Conservation (phyloP, 2,113 vertebrate species). For the Myotis brandtii region DNA sequence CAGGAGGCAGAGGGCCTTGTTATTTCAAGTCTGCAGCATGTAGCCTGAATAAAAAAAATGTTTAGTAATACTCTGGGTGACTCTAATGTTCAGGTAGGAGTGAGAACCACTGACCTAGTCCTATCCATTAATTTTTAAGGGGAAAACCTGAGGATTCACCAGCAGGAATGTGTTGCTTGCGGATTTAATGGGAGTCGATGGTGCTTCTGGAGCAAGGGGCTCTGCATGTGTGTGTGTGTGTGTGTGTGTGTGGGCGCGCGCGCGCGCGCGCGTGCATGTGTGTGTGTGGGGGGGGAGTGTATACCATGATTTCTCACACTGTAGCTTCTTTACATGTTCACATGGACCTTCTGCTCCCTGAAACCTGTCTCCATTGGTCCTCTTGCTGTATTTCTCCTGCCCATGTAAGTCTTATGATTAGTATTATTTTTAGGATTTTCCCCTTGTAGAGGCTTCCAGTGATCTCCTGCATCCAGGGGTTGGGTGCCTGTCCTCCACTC, state of each 20-base stretch:
- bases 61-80: rapidly evolving
- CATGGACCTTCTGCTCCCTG: neutral
- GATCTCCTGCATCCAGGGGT: neutral
- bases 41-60: neutral
- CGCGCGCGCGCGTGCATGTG: no score
- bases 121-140: neutral
- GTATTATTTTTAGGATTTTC: neutral
- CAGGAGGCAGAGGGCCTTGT: neutral
- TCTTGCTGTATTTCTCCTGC: neutral
- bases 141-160: neutral
- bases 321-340: neutral
- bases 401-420: neutral
- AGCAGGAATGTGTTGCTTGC: neutral
- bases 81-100: neutral
- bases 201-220: neutral
- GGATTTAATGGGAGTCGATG: neutral
- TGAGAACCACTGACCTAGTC: neutral
- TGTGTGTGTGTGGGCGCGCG: no score
- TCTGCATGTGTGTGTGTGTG: neutral
- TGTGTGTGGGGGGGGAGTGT: neutral
- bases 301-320: neutral
- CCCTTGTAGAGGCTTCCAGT: neutral
- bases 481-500: neutral
- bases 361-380: neutral
- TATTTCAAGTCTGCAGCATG: neutral